Evolutionary conservation across 2,797 vertebrate species (phyloP), one percentile per base, ranked within the genome.

Genomic region (Monodelphis domestica): DNA sequence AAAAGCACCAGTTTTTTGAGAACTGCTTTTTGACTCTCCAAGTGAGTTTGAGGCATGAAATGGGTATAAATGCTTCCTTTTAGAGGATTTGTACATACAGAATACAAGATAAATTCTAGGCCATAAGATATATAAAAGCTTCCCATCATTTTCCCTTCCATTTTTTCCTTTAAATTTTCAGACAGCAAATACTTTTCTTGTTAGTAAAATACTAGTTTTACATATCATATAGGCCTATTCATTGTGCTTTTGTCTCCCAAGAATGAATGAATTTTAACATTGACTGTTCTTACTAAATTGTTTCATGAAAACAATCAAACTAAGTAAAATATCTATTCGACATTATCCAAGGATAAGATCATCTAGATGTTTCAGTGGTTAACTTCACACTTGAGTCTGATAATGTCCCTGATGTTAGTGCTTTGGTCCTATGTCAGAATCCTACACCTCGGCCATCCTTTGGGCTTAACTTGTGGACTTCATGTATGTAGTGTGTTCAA

Each of bases 141-240:
- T 88, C 89, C 29, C 54, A 54, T 30, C n/a, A 57, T 88, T 87
- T 96, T 92, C 54, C 4, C 70, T 84, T 45, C 63, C 53, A 53
- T 0, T 57, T 78, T 88, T 96, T 92, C 57, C 5, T 84, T 84
- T 53, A 56, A 57, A 70, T 1, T 57, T 89, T 93, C 53, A 93
- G 94, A 78, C 53, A 90, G 92, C 94, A 50, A 96, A 87, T 94
- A 78, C 92, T n/a, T 17, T 94, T 91, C 90, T 55, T 92, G 45
- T 91, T 45, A 26, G 4, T 12, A 70, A 90, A 56, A 11, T 88
- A 90, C 9, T 84, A 92, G n/a, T 11, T 5, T 91, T 90, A 91
- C 56, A 9, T 93, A 53, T 95, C 88, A 95, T 84, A 54, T 12
- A 53, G 55, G 53, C 12, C 38, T 78, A 0, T 93, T 88, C 45